Evolutionary conservation across 2,888 invertebrate genomes (phyloP).

Genomic region (Patella ulyssiponensis): DNA sequence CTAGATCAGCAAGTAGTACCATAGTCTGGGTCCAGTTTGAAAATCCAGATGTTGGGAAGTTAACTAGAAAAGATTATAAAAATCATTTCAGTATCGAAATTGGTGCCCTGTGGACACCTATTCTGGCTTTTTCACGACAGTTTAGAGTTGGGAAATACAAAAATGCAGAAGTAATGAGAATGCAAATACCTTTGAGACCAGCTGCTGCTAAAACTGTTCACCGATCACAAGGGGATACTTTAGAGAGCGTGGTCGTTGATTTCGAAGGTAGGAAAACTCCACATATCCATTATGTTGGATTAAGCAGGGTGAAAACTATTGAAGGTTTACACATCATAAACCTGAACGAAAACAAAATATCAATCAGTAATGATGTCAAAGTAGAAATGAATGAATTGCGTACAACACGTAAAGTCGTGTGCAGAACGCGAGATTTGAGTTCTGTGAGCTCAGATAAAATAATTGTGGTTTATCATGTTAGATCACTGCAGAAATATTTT

Average conservation of each 20-base stretch:
- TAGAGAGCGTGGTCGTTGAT: not conserved
- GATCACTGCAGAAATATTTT: no score
- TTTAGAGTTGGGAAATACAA: no score
- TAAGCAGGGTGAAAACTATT: conserved; percentile 27
- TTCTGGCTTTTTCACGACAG: no score
- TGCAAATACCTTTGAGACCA: not conserved
- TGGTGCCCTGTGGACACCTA: no score
- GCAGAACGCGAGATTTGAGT: no score
- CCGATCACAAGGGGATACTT: conserved; percentile 8
- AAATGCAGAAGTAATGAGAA: no score
- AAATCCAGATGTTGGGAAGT: not conserved
- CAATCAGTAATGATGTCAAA: conserved; percentile 11
- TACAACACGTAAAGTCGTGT: no score
- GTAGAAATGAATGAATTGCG: no score
- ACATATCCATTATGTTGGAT: not conserved
- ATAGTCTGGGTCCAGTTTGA: not conserved
- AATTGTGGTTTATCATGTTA: no score
- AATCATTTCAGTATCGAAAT: not conserved
- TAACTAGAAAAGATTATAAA: conserved; percentile 2
- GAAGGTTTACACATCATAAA: not conserved
- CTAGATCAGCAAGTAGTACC: not conserved
- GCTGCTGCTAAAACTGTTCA: conserved; percentile 17
- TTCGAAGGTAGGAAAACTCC: no score
- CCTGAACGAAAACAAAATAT: conserved; percentile 29
- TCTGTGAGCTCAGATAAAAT: no score